phyloP scores from a whole-genome alignment of 2,113 vertebrate species.

The Thryonomys swinderianus region DNA sequence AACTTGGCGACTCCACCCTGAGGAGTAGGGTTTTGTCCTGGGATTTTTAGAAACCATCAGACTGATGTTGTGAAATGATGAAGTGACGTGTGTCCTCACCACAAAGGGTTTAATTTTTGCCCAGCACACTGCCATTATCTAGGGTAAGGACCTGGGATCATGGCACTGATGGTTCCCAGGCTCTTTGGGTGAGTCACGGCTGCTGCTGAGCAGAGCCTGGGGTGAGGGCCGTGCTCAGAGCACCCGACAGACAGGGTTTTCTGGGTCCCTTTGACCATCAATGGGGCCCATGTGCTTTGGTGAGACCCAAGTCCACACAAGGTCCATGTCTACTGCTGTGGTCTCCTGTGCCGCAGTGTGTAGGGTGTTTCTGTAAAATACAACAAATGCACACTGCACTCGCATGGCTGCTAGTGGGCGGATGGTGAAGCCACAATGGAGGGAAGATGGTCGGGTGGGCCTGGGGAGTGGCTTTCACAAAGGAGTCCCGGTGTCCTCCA shows the following conservation, averaged over 20 bases:
- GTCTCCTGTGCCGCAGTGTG: slow-evolving; percentile 42
- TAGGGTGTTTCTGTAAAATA: slow-evolving; percentile 33
- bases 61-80: slow-evolving; percentile 73
- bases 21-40: slow-evolving; percentile 53
- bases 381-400: background rate
- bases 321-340: background rate
- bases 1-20: slow-evolving; percentile 26
- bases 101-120: slow-evolving; percentile 84
- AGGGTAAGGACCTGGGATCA: slow-evolving; percentile 87
- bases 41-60: slow-evolving; percentile 67
- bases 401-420: background rate
- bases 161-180: slow-evolving; percentile 79
- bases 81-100: slow-evolving; percentile 81
- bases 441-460: background rate
- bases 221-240: slow-evolving; percentile 70
- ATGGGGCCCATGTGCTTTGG: slow-evolving; percentile 41
- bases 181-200: slow-evolving; percentile 81
- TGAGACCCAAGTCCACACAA: background rate
- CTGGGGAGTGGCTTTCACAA: too few species aligned
- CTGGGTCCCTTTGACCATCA: slow-evolving; percentile 42
- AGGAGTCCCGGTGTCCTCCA: background rate
- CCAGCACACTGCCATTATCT: slow-evolving; percentile 84
- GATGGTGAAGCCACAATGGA: background rate
- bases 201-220: slow-evolving; percentile 74
- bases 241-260: slow-evolving; percentile 66